Base-by-base conservation (phyloP, 1,140 invertebrate species). In the Megathymus violae region DNA sequence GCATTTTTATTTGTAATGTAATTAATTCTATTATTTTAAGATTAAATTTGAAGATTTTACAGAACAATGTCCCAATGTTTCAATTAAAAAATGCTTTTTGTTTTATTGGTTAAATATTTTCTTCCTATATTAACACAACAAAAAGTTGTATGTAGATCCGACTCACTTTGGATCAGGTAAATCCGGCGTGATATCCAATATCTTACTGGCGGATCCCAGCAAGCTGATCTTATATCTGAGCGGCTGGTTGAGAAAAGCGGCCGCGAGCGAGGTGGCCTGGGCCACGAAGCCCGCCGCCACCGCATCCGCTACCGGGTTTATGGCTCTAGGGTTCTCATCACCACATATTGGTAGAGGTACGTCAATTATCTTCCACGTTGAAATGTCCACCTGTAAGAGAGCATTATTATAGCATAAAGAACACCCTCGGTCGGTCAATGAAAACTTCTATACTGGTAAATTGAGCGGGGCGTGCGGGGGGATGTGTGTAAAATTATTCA, bases 91-190 rank as follows among this genome's bases (percentile, higher is more conserved):
- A n/a, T n/a, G n/a, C n/a, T n/a, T n/a, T n/a, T n/a, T n/a, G n/a
- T n/a, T n/a, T n/a, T n/a, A n/a, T n/a, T n/a, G n/a, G n/a, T n/a
- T n/a, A n/a, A n/a, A n/a, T n/a, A n/a, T n/a, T n/a, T n/a, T n/a
- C n/a, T n/a, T n/a, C n/a, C n/a, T n/a, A n/a, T n/a, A n/a, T n/a
- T n/a, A n/a, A n/a, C n/a, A n/a, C n/a, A n/a, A n/a, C n/a, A n/a
- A n/a, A n/a, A n/a, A n/a, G n/a, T 47, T 36, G 9, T 50, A 46
- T 50, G 5, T 22, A 22, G 19, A 22, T 22, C 5, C 19, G 5
- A 74, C 83, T 85, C 34, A 88, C 87, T 89, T 87, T 0, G 87
- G 87, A 56, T 88, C 82, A 4, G 87, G 87, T 40, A 85, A 56
- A 22, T 89, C 87, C 0, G 80, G 78, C 0, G 80, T 82, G 0